Evolutionary conservation across 2,888 invertebrate genomes (phyloP).

Genomic region (Rhorus exstirpatorius): DNA sequence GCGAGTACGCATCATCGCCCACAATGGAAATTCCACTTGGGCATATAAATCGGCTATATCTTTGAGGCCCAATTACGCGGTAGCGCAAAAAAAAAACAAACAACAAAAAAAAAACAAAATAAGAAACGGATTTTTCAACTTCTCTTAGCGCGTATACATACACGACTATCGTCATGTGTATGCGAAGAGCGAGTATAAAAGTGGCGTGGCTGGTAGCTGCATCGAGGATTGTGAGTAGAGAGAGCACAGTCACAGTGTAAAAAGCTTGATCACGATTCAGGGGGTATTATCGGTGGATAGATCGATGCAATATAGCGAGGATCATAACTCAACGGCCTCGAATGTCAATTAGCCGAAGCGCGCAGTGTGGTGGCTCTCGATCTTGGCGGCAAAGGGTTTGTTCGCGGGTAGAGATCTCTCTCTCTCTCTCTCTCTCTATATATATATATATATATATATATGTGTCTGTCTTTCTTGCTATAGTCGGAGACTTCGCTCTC

Average conservation of each 20-base stretch:
- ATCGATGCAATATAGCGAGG: slow-evolving; percentile 72
- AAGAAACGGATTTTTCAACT: neutral
- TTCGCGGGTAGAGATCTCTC: slow-evolving; percentile 53
- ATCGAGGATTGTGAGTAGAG: slow-evolving; percentile 29
- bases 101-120: neutral
- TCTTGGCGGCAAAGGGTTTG: slow-evolving; percentile 65
- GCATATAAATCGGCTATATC: slow-evolving; percentile 25
- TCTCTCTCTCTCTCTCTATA: slow-evolving; percentile 14
- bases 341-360: slow-evolving; percentile 76
- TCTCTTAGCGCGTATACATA: neutral
- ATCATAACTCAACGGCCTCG: slow-evolving; percentile 76
- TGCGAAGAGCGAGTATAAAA: slow-evolving; percentile 38
- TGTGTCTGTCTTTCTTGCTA: slow-evolving; percentile 23
- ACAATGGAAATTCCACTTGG: slow-evolving; percentile 70
- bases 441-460: no score
- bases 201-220: neutral
- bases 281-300: slow-evolving; percentile 73
- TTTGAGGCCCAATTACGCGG: slow-evolving; percentile 70
- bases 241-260: slow-evolving; percentile 54
- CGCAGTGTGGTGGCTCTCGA: slow-evolving; percentile 65
- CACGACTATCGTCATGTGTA: neutral
- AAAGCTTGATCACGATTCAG: slow-evolving; percentile 75
- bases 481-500: slow-evolving; percentile 27
- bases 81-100: slow-evolving; percentile 26
- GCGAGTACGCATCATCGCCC: slow-evolving; percentile 63